Percentiles rank a stretch among this genome's conserved stretches.
phyloP scores from a whole-genome alignment of 2,113 vertebrate genomes.

The Butastur rufipennis region DNA sequence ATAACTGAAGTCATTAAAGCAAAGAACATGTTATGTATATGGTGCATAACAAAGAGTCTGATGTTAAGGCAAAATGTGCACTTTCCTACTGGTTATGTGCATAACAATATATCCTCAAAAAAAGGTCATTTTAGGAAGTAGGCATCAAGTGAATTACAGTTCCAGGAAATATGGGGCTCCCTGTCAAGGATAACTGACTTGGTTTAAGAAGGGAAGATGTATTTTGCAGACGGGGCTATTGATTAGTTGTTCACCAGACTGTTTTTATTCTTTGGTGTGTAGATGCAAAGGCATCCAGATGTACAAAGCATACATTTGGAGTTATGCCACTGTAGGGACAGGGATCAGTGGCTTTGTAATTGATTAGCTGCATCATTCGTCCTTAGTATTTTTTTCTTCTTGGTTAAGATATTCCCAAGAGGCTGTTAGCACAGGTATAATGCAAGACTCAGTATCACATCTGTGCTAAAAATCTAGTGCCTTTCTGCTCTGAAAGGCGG shows the following conservation, averaged over 20 bases:
- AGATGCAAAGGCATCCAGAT: not conserved
- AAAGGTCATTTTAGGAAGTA: not conserved
- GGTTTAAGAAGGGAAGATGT: not conserved
- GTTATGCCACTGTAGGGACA: not conserved
- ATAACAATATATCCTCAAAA: not conserved
- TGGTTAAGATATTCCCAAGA: not conserved
- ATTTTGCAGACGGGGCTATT: not conserved
- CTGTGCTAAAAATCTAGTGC: not conserved
- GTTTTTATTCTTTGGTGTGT: not conserved
- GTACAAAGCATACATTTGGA: not conserved
- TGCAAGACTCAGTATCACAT: rapidly evolving
- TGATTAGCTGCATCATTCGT: not conserved
- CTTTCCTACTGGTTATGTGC: not conserved
- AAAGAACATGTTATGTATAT: not conserved
- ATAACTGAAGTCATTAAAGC: not conserved
- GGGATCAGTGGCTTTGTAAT: not conserved
- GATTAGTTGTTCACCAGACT: not conserved
- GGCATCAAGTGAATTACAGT: not conserved
- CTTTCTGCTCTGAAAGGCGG: not conserved
- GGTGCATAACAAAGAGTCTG: not conserved
- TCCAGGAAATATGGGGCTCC: not conserved
- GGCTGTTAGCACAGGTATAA: not conserved
- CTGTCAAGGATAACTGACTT: not conserved
- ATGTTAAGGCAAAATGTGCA: not conserved
- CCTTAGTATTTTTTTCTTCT: not conserved